phyloP scores from a whole-genome alignment of 2,113 vertebrate genomes.

The Uria aalge region DNA sequence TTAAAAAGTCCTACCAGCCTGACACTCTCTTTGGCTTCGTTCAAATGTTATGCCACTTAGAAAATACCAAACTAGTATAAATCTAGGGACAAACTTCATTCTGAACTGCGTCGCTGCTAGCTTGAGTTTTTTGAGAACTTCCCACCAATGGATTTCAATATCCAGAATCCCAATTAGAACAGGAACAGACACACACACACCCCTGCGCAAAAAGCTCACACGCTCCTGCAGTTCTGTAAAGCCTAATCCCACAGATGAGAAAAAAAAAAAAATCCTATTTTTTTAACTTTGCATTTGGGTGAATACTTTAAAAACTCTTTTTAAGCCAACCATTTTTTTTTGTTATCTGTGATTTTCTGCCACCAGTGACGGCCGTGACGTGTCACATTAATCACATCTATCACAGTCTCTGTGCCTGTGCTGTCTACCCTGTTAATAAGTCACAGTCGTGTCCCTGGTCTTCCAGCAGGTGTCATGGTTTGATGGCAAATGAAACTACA shows the following conservation, averaged over 20 bases:
- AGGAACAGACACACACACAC: neutral
- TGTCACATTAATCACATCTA: neutral
- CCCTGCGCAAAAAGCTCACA: neutral
- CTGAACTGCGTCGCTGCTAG: neutral
- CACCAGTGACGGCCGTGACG: neutral
- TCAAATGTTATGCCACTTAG: neutral
- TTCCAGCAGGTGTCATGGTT: slow-evolving; percentile 45
- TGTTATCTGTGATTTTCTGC: neutral
- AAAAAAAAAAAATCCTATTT: accelerated
- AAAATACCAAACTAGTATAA: neutral
- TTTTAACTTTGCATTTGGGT: neutral
- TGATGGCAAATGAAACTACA: slow-evolving; percentile 15
- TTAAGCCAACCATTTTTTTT: neutral
- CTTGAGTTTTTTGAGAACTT: neutral
- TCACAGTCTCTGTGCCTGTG: accelerated
- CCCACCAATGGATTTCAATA: neutral
- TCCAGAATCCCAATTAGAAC: neutral
- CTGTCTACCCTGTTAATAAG: accelerated
- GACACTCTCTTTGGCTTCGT: neutral
- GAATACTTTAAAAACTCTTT: neutral
- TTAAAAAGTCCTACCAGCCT: neutral
- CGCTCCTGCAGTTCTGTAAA: neutral
- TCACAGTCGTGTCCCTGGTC: neutral
- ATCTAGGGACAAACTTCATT: neutral
- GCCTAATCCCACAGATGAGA: neutral